Percentiles rank a stretch among this genome's conserved stretches.
Evolutionary conservation across 2,797 vertebrate genomes (phyloP).

Genomic region (Spinus olivaceus): DNA sequence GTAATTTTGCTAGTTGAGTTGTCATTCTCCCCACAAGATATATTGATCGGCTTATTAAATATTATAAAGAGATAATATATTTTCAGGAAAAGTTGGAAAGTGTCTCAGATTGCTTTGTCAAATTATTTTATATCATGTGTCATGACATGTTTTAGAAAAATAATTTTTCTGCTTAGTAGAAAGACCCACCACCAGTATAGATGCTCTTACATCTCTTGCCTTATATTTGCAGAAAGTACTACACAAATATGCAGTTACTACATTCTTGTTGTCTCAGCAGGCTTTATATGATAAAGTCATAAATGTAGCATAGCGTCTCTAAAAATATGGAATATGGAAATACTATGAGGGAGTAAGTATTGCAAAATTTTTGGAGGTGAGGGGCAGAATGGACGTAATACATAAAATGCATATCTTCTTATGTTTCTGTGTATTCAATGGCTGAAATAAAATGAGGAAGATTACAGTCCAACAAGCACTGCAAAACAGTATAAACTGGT

Average conservation of each 20-base stretch:
- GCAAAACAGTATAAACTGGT: not conserved
- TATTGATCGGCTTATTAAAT: not conserved
- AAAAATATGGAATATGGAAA: not conserved
- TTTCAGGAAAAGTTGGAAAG: not conserved
- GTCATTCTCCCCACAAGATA: not conserved
- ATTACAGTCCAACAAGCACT: not conserved
- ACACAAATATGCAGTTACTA: not conserved
- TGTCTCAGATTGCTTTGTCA: not conserved
- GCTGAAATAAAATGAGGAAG: not conserved
- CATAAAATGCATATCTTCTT: not conserved
- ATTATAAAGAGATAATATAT: not conserved
- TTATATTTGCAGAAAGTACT: not conserved
- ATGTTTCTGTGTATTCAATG: not conserved
- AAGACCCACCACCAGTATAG: not conserved
- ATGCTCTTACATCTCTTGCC: not conserved
- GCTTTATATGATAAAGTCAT: not conserved
- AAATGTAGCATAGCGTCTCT: not conserved
- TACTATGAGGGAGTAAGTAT: not conserved
- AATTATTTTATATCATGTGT: not conserved
- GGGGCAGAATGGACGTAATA: not conserved
- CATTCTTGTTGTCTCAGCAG: not conserved
- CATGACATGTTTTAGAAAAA: not conserved
- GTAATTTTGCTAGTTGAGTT: not conserved
- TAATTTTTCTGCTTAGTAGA: not conserved
- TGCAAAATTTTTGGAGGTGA: not conserved